Base-by-base conservation (phyloP, 1,140 invertebrate species). In the Palaemon carinicauda region DNA sequence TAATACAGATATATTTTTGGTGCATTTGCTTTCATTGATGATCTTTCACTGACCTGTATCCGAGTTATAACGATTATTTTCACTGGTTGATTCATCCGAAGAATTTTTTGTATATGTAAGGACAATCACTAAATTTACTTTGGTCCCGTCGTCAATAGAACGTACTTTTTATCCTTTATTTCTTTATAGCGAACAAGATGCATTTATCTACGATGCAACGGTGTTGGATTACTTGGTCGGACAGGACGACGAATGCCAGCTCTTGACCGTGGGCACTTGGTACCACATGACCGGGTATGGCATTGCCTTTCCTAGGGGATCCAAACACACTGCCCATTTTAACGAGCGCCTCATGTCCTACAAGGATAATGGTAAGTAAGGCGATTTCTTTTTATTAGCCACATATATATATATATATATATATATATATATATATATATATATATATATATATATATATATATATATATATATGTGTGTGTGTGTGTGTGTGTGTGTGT, bases 161-260 rank as follows among this genome's bases (percentile, higher is more conserved):
- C n/a, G n/a, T n/a, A 29, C 50, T 10, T 21, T 29, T n/a, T n/a
- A 21, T n/a, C n/a, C 21, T 75, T 41, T 24, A 21, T 29, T 14
- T 51, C 9, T 51, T 33, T 60, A 21, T 80, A 90, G 89, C 9
- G 87, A 89, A 54, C 93, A 99, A 89, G 98, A 99, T 91, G 98
- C 98, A n/a, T 99, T 99, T 91, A 97, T 99, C 84, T 99, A 99
- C 91, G 98, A 99, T 90, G 98, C 98, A 51, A 99, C 98, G 0
- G 98, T 99, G 1, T 92, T 99, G 78, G 98, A 99, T 90, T 99
- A 99, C 91, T 93, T 98, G 89, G 98, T 98, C n/a, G 96, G 97
- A 1, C 96, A 97, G 91, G 98, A 99, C 91, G 97, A 98, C 91
- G 97, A 98, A 90, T 99, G 98, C 91, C 94, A 97, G 89, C 93